Conservation (phyloP, 2,113 vertebrate species). For the Scomber colias region DNA sequence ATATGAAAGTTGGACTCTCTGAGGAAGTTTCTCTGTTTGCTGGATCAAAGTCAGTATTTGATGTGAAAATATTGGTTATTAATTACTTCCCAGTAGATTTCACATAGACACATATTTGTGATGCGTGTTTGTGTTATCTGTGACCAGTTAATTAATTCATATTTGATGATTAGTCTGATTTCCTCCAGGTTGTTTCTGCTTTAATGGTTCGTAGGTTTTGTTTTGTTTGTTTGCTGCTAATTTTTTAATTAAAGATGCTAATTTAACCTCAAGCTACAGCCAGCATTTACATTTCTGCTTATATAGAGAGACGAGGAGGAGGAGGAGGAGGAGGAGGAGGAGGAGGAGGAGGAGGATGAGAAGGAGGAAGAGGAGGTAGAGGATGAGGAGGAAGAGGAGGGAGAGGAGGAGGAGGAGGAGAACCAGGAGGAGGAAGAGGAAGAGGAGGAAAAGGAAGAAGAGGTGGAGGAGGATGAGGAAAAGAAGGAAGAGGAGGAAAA, state of each 20-base stretch:
- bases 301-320: not conserved
- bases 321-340: too few relatives aligned
- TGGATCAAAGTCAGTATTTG: slow-evolving; percentile 57
- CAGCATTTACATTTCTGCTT: slow-evolving; percentile 57
- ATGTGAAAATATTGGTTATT: slow-evolving; percentile 61
- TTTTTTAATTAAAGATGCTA: slow-evolving; percentile 77
- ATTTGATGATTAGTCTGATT: slow-evolving; percentile 30
- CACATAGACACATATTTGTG: slow-evolving; percentile 31
- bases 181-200: slow-evolving; percentile 70
- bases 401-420: too few relatives aligned
- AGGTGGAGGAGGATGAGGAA: too few relatives aligned
- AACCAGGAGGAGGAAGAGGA: too few relatives aligned
- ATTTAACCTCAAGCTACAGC: slow-evolving; percentile 69
- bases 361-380: not conserved
- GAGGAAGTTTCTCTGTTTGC: slow-evolving; percentile 18
- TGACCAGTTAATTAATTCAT: slow-evolving; percentile 26
- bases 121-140: slow-evolving; percentile 44
- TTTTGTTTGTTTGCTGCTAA: slow-evolving; percentile 78
- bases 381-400: too few relatives aligned
- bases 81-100: slow-evolving; percentile 30
- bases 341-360: not conserved
- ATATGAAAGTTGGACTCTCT: not conserved
- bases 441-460: too few relatives aligned
- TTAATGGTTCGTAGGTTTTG: slow-evolving; percentile 76
- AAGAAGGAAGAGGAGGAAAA: too few relatives aligned